Base-by-base conservation (phyloP, 1,140 invertebrate genomes). In the Nasonia longicornis region DNA sequence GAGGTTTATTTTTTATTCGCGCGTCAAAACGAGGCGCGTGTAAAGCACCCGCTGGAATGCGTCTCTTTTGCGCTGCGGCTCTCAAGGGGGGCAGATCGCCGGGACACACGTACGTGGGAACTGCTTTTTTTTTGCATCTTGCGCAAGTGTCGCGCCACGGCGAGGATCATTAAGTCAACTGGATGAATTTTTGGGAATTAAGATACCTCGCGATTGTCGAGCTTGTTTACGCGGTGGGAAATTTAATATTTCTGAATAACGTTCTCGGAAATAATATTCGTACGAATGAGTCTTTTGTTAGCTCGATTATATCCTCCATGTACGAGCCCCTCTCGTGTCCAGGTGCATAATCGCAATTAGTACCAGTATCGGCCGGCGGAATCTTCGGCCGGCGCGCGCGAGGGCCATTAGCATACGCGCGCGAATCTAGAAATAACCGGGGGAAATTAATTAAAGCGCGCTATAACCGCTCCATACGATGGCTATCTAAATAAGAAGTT, bases 401-500 rank as follows among this genome's bases (percentile, higher is more conserved):
- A 42, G 1, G 2, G 45, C 3, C 48, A 84, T 86, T 84, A 84
- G 83, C 85, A 86, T 86, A 83, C 73, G 78, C 69, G 80, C 77
- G 80, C 77, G 83, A 85, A 84, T 84, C 76, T 48, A 73, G 74
- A 79, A 79, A 80, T 31, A 70, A 79, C 52, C 52, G 52, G 52
- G 83, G 78, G 52, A 70, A 84, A 85, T 85, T 86, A 87, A 87
- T 87, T 85, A 87, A 85, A 52, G 35, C 48, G 38, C 26, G 11
- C 42, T 75, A 16, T 86, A 85, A 58, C 52, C 16, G 52, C 20
- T 58, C 52, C 10, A 69, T 12, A n/a, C 58, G 86, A 87, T 87
- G 58, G 74, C 58, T 86, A 87, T 87, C 86, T 86, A 85, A 85
- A 84, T 85, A 85, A 85, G 82, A 86, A 86, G 78, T 85, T 87